A percentile compares a stretch with the other conserved stretches of the same genome.
Conservation (phyloP, 2,888 invertebrate species). For the Sarcophaga caerulescens region DNA sequence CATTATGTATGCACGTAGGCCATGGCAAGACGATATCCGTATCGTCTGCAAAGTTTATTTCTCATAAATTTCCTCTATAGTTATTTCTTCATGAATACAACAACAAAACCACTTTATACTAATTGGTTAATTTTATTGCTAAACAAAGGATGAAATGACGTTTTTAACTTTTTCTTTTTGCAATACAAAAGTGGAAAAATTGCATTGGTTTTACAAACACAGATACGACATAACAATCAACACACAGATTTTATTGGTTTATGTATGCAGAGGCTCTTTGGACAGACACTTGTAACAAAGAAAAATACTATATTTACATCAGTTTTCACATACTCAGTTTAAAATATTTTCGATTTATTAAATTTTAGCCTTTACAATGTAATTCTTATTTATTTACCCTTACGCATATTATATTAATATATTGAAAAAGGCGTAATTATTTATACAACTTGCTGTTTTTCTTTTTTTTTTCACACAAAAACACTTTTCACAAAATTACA, state of each 20-base stretch:
- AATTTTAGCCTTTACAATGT: neutral
- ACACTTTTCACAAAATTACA: slow-evolving; percentile 32
- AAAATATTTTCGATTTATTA: neutral
- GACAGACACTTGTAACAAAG: slow-evolving; percentile 28
- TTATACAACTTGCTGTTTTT: neutral
- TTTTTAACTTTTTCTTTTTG: slow-evolving; percentile 29
- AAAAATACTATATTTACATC: neutral
- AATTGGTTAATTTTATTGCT: slow-evolving; percentile 35
- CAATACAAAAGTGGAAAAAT: slow-evolving; percentile 9
- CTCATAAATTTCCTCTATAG: neutral
- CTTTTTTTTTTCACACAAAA: slow-evolving; percentile 31
- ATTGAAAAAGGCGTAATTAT: slow-evolving; percentile 28
- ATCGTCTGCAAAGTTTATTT: neutral
- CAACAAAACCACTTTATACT: slow-evolving; percentile 16
- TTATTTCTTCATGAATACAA: neutral
- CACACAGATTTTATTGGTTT: neutral
- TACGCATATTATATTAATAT: slow-evolving; percentile 39
- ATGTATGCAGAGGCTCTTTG: neutral
- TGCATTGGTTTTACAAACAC: slow-evolving; percentile 23
- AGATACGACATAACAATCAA: neutral
- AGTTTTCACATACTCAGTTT: neutral
- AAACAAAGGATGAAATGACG: slow-evolving; percentile 35
- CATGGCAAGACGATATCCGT: neutral
- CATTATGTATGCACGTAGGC: neutral
- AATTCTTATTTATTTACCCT: slow-evolving; percentile 21